Percentiles rank a stretch among this genome's conserved stretches.
These are phyloP conservation scores for Gobio gobio DNA, from an alignment of 2,113 vertebrate species.

Conservation along the genomic window DNA sequence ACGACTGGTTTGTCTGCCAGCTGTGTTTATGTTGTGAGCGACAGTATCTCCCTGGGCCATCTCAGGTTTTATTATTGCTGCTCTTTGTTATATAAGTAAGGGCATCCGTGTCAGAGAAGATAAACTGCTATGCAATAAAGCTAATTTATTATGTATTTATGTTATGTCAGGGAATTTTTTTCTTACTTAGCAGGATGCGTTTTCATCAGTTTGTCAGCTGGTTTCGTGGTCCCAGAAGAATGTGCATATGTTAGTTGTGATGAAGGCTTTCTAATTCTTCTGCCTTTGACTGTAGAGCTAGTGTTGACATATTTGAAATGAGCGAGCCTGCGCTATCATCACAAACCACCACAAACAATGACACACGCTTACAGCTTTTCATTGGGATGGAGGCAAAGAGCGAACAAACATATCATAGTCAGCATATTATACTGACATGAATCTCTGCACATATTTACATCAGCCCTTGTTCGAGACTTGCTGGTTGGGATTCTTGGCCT, in stretches of 20 bases:
- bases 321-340: constrained; percentile 64
- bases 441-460: neutral
- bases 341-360: constrained; percentile 69
- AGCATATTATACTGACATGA: constrained; percentile 9
- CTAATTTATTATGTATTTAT: constrained; percentile 41
- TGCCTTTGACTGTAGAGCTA: constrained; percentile 68
- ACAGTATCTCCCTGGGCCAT: constrained; percentile 10
- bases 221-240: constrained; percentile 69
- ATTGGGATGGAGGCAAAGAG: constrained; percentile 59
- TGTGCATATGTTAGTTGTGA: constrained; percentile 68
- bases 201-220: constrained; percentile 65
- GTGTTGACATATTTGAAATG: constrained; percentile 51
- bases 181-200: constrained; percentile 49
- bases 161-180: constrained; percentile 47
- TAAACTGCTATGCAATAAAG: constrained; percentile 49
- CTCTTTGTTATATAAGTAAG: constrained; percentile 17
- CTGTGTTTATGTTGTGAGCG: constrained; percentile 4
- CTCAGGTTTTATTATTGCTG: constrained; percentile 12
- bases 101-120: neutral
- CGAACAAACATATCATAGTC: constrained; percentile 40
- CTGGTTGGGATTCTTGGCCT: neutral
- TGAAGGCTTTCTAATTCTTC: constrained; percentile 68
- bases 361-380: constrained; percentile 55
- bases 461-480: neutral
- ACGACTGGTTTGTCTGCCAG: constrained; percentile 14